A percentile compares a stretch with the other conserved stretches of the same genome.
Evolutionary conservation across 2,888 invertebrate genomes (phyloP).

Genomic region (Auanema freiburgensis): DNA sequence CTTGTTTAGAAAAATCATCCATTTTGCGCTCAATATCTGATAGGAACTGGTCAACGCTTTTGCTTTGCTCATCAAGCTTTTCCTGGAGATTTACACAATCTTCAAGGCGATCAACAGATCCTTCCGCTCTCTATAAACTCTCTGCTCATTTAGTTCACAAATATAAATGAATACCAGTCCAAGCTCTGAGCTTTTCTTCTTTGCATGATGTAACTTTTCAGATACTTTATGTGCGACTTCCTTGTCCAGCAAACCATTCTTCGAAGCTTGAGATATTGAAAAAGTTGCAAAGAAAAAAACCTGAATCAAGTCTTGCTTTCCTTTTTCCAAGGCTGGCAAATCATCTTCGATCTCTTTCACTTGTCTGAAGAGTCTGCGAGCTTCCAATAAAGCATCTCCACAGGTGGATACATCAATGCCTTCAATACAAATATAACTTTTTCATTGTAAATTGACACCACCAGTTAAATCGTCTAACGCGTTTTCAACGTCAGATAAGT

Average conservation of each 20-base stretch:
- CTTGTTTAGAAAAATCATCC: conserved; percentile 34
- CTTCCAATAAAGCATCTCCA: conserved; percentile 37
- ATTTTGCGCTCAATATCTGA: conserved; percentile 33
- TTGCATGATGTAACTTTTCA: conserved; percentile 29
- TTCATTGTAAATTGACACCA: neutral
- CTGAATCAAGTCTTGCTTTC: conserved; percentile 22
- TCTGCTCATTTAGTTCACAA: conserved; percentile 8
- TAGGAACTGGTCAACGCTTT: conserved; percentile 30
- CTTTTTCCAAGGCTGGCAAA: conserved; percentile 22
- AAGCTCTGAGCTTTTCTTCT: conserved; percentile 34
- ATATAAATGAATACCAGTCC: conserved; percentile 14
- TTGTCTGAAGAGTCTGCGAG: conserved; percentile 23
- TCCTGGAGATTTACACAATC: conserved; percentile 44
- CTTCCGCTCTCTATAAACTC: conserved; percentile 33
- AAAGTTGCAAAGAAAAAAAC: neutral
- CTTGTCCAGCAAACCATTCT: conserved; percentile 44
- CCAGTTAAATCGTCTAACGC: conserved; percentile 54
- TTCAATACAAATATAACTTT: conserved; percentile 7
- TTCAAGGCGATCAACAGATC: conserved; percentile 48
- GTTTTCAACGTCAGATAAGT: conserved; percentile 47
- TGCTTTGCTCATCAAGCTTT: conserved; percentile 23
- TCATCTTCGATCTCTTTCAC: conserved; percentile 18
- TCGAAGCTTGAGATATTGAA: conserved; percentile 14
- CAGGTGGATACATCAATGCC: conserved; percentile 43
- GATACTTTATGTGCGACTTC: conserved; percentile 23